Evolutionary conservation across 2,888 invertebrate species (phyloP), one percentile per base, ranked within the genome.

Genomic region (Prostheceraeus crozeri): DNA sequence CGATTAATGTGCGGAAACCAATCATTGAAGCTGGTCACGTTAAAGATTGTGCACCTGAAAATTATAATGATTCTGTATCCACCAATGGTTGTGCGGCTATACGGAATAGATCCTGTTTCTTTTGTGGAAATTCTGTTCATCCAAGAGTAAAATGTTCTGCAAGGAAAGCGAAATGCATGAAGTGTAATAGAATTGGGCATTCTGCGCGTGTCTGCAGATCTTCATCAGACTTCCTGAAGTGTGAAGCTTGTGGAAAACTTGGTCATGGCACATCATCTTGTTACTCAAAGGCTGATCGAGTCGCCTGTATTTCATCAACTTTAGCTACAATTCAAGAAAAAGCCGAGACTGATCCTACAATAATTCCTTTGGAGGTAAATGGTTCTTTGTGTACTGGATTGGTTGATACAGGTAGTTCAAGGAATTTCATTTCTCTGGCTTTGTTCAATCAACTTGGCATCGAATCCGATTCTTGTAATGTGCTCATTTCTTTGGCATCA

Each of bases 371-470:
- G n/a, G n/a, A n/a, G n/a, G 33, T 54, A 23, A 54, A 54, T 28
- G 54, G 35, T 19, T 35, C 27, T 35, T 21, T 33, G 27, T 23
- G n/a, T 28, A 54, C 27, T 33, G 23, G 33, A 19, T 14, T 56
- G 57, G 53, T 56, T 28, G 52, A 56, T 56, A 56, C 52, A 25
- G 57, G 57, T 27, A 56, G 45, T 8, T 21, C 40, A 21, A 52
- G 23, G 19, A 53, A 28, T 28, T 53, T 27, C 31, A 53, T 53
- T 27, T 27, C 31, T 31, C 28, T 21, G 54, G 27, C 21, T 53
- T 21, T 53, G 21, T 28, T 53, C 14, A 21, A 35, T 21, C 19
- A 19, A 31, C 35, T 28, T 27, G 33, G 33, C 28, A 21, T 53
- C 21, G 27, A 31, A 28, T 28, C 21, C 19, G 19, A 23, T 28